Conservation (phyloP, 2,888 invertebrate species). For the Carterocephalus palaemon region DNA sequence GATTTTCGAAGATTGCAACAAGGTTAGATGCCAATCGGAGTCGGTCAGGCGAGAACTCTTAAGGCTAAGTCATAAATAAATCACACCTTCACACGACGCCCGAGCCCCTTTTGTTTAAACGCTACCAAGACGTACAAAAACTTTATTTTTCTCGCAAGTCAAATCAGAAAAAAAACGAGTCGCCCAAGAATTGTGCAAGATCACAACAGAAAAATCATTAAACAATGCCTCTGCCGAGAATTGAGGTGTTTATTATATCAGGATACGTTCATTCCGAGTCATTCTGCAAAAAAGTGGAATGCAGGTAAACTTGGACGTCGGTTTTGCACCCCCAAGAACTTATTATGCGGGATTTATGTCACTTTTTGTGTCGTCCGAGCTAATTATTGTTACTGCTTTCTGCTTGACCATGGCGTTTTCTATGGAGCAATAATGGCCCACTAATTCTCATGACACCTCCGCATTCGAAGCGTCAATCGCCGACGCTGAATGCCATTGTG, state of each 20-base stretch:
- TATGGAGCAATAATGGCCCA: conserved; percentile 72
- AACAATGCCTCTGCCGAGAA: conserved; percentile 75
- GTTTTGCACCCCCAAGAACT: conserved; percentile 66
- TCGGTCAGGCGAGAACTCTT: conserved; percentile 64
- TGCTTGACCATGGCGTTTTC: conserved; percentile 70
- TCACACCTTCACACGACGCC: conserved; percentile 73
- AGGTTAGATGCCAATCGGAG: conserved; percentile 58
- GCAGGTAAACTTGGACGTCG: conserved; percentile 66
- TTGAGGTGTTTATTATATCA: conserved; percentile 78
- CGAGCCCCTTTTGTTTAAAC: conserved; percentile 73
- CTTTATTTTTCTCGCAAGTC: conserved; percentile 66
- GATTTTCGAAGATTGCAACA: conserved; percentile 11
- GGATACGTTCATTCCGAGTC: conserved; percentile 59
- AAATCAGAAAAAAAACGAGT: conserved; percentile 56
- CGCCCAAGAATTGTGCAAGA: conserved; percentile 73
- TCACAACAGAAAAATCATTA: conserved; percentile 77
- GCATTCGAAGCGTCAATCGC: conserved; percentile 69
- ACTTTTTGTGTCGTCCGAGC: conserved; percentile 73
- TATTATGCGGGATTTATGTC: conserved; percentile 79
- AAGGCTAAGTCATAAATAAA: conserved; percentile 74
- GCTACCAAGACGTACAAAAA: conserved; percentile 74
- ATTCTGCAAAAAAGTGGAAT: conserved; percentile 62
- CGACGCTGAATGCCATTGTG: conserved; percentile 56
- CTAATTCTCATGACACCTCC: conserved; percentile 77
- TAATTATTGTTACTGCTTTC: conserved; percentile 77